A percentile compares a stretch with the other conserved stretches of the same genome.
Conservation (phyloP, 2,797 vertebrate species). For the Pangasius djambal region DNA sequence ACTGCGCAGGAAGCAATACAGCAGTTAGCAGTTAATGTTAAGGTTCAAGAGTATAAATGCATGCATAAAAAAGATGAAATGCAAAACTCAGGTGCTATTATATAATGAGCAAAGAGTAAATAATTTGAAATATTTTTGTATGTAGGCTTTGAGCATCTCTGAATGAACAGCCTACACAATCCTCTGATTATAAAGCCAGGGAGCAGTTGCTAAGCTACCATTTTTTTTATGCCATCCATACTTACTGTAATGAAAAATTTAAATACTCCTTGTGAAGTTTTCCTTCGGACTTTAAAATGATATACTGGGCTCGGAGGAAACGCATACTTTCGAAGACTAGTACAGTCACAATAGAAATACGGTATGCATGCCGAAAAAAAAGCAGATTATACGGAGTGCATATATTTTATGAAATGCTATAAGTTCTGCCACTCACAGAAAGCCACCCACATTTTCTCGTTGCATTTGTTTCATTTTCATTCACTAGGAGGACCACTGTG, state of each 20-base stretch:
- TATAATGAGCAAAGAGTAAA: slow-evolving; percentile 38
- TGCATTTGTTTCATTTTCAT: slow-evolving; percentile 14
- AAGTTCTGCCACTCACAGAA: background rate
- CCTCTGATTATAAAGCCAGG: slow-evolving; percentile 67
- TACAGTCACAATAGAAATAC: slow-evolving; percentile 43
- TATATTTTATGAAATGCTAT: slow-evolving; percentile 26
- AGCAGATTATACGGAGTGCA: background rate
- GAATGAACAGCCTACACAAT: slow-evolving; percentile 64
- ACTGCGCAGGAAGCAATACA: background rate
- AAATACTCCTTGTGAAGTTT: slow-evolving; percentile 66
- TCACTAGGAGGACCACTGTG: background rate
- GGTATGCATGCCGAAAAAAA: background rate
- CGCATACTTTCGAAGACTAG: slow-evolving; percentile 33
- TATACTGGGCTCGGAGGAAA: slow-evolving; percentile 59
- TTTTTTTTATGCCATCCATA: slow-evolving; percentile 71
- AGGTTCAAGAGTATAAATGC: slow-evolving; percentile 28
- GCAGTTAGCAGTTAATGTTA: background rate
- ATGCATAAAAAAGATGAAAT: background rate
- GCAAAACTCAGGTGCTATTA: slow-evolving; percentile 25
- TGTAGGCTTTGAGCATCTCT: slow-evolving; percentile 61
- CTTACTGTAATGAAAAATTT: slow-evolving; percentile 77
- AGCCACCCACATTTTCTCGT: background rate
- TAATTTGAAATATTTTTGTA: slow-evolving; percentile 23
- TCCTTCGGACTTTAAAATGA: slow-evolving; percentile 64
- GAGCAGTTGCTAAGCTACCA: slow-evolving; percentile 81